Evolutionary conservation across 2,113 vertebrate species (phyloP), one percentile per base, ranked within the genome.

Genomic region (Pelobates fuscus): DNA sequence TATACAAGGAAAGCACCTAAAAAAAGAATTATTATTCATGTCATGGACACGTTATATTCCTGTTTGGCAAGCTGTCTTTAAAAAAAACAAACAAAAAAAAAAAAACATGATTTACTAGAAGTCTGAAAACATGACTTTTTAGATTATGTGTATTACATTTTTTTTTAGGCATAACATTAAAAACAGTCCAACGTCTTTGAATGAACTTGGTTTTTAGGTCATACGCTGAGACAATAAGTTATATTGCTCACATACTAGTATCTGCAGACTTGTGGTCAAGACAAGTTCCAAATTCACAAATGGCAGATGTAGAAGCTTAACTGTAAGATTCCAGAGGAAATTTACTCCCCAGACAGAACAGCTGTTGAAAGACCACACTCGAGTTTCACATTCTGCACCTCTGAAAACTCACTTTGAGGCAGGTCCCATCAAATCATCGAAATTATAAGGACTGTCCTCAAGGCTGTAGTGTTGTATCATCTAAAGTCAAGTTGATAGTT

Each of bases 311-410:
- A 71, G 79, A 82, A 80, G 77, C 49, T 75, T 79, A 77, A 81
- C 64, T 79, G 75, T 72, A 81, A 80, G 80, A 86, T 87, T 79
- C 82, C 81, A 78, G 54, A 79, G 77, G 81, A 75, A 74, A 78
- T 81, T 84, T 78, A 75, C 79, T 75, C 58, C 43, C 26, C 49
- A 74, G 67, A 71, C 72, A 78, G 64, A 58, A 61, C 58, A 30
- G 20, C 30, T 80, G 27, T 83, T 70, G 46, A 21, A 81, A 83
- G 78, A 78, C 8, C 61, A 52, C 5, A 55, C 41, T 41, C 72
- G 27, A 57, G 74, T 63, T 70, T 76, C 62, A 44, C 69, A 72
- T 77, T 74, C 43, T 77, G 37, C 52, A 79, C 43, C 17, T 71
- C 81, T 59, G 20, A 80, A 81, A 86, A 80, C 72, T 21, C 67